phyloP scores from a whole-genome alignment of 2,888 invertebrate genomes.

The Parelbella ahira region DNA sequence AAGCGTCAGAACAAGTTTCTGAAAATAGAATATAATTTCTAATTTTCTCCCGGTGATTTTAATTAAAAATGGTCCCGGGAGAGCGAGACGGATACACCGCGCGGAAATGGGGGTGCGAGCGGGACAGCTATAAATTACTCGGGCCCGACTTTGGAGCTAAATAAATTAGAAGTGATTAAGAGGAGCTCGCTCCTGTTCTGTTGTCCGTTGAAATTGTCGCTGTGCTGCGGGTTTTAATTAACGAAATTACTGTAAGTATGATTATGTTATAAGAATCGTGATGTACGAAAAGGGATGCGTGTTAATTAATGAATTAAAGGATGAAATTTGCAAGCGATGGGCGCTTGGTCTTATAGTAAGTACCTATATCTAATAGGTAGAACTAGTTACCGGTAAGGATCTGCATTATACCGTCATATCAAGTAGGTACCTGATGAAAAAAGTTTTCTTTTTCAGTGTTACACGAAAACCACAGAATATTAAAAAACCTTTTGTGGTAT shows the following conservation, averaged over 20 bases:
- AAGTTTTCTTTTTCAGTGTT: no score
- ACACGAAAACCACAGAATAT: no score
- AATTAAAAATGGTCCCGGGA: constrained; percentile 79
- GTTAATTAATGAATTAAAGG: constrained; percentile 3
- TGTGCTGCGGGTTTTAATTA: constrained; percentile 57
- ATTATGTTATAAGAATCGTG: constrained; percentile 15
- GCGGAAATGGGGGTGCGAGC: constrained; percentile 52
- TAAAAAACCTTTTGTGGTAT: no score
- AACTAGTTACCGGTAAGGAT: no score
- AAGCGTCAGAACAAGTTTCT: constrained; percentile 78
- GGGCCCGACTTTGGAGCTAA: constrained; percentile 68
- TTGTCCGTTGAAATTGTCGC: constrained; percentile 58
- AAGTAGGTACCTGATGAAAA: no score
- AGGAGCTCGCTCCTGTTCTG: constrained; percentile 75
- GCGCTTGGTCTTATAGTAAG: no score
- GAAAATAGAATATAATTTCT: constrained; percentile 81
- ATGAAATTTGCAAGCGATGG: no score
- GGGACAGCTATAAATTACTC: constrained; percentile 72
- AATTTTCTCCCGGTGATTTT: constrained; percentile 79
- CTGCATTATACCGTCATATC: no score
- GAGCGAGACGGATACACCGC: constrained; percentile 59
- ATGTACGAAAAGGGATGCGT: neutral
- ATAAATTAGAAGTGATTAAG: constrained; percentile 81
- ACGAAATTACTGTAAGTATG: constrained; percentile 29
- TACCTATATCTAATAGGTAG: no score